A percentile compares a stretch with the other conserved stretches of the same genome.
phyloP scores from a whole-genome alignment of 2,888 invertebrate genomes.

The Spilarctia lutea region DNA sequence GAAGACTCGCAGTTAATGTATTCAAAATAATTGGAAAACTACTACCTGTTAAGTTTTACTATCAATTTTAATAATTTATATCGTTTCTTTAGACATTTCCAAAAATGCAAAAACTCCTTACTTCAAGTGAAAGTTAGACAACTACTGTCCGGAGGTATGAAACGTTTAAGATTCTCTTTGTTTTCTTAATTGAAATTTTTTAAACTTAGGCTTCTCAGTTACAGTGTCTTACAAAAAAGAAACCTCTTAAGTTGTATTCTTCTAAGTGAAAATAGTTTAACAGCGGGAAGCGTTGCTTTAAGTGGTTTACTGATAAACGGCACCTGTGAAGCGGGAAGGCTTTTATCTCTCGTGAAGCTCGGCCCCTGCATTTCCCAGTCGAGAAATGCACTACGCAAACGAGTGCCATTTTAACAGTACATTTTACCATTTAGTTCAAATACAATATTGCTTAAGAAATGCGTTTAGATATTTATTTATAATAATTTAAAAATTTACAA shows the following conservation, averaged over 20 bases:
- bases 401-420: slow-evolving; percentile 32
- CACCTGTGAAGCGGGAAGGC: slow-evolving; percentile 60
- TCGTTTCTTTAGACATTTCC: not conserved
- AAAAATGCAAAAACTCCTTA: not conserved
- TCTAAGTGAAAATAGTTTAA: slow-evolving; percentile 53
- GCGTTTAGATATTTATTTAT: not conserved
- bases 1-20: not conserved
- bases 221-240: slow-evolving; percentile 29
- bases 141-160: slow-evolving; percentile 7
- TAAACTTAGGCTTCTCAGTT: slow-evolving; percentile 29
- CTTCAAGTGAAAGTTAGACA: not conserved
- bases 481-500: not conserved
- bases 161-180: slow-evolving; percentile 19
- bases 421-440: not conserved
- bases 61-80: not conserved
- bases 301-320: slow-evolving; percentile 63
- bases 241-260: slow-evolving; percentile 42
- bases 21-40: not conserved
- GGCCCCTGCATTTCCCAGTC: slow-evolving; percentile 51
- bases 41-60: not conserved
- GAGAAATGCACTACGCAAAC: slow-evolving; percentile 36
- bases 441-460: not conserved
- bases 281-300: slow-evolving; percentile 53
- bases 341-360: slow-evolving; percentile 57
- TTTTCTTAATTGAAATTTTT: slow-evolving; percentile 33